Percentiles rank a stretch among this genome's conserved stretches.
These are phyloP conservation scores for Iphiclides podalirius DNA, from an alignment of 2,888 invertebrate genomes.

Conservation along the genomic window DNA sequence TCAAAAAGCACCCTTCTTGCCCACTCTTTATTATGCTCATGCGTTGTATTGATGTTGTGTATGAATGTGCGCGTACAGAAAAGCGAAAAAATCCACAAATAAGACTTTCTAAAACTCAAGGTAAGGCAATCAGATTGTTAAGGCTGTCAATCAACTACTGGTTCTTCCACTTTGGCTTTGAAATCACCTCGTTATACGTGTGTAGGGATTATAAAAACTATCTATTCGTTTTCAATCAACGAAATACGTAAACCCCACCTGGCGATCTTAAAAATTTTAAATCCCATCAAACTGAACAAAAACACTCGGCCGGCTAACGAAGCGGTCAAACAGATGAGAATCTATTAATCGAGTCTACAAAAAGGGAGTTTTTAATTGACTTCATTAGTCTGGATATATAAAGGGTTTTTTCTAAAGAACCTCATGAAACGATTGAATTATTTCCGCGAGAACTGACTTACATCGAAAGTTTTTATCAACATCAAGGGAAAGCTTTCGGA, in stretches of 20 bases:
- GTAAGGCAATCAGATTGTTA: too few species aligned
- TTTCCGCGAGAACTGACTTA: not conserved
- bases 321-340: slow-evolving; percentile 1
- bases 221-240: not conserved
- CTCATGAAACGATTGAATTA: not conserved
- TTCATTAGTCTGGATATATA: slow-evolving; percentile 2
- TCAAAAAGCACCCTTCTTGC: too few species aligned
- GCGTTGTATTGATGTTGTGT: too few species aligned
- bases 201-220: too few species aligned
- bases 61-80: too few species aligned
- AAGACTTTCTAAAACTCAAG: too few species aligned
- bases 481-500: not conserved
- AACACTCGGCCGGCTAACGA: not conserved
- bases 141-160: too few species aligned
- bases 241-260: not conserved
- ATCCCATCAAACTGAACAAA: not conserved
- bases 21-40: too few species aligned
- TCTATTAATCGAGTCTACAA: slow-evolving; percentile 8
- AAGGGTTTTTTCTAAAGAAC: not conserved
- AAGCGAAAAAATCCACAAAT: too few species aligned
- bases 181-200: too few species aligned
- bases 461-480: not conserved
- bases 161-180: too few species aligned
- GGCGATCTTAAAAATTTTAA: not conserved
- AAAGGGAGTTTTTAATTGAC: slow-evolving; percentile 10